Evolutionary conservation across 2,113 vertebrate species (phyloP), one percentile per base, ranked within the genome.

Genomic region (Apodemus speciosus): DNA sequence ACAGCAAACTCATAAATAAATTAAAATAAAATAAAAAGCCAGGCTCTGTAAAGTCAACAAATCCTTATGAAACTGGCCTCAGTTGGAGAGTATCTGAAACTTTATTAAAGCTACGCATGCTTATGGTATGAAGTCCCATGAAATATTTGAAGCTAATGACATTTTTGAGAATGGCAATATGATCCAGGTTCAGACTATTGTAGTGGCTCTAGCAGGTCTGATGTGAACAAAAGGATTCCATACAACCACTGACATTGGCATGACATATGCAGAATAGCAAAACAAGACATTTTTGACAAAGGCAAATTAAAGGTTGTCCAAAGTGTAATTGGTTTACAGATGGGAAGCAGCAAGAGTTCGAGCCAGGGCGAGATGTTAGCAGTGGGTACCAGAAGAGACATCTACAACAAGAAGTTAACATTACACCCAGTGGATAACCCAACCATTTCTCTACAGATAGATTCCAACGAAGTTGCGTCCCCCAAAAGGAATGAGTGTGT

Each of bases 101-200:
- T 99, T 99, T 97, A 99, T 99, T 98, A 99, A 99, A 98, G 99
- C 99, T 21, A 99, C 99, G 80, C 98, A 99, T 97, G 94, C 97
- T 51, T 99, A 99, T 11, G 99, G 99, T 71, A 98, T 99, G 97
- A 99, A 99, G 97, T 99, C 99, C 91, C 99, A 98, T 93, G 99
- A 99, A 97, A 99, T 99, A 97, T 99, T 99, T 98, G 99, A 99
- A 98, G 99, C 99, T 97, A 99, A 99, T 90, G 99, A 99, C 98
- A 99, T 99, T 86, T 99, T 99, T 98, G 99, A 99, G 97, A 99
- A 99, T 85, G 99, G 99, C 95, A 99, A 99, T 97, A 98, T 99
- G 99, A 99, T 99, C 89, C 99, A 99, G 97, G 99, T 99, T 83
- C 99, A 99, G 98, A 99, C 99, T 58, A 99, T 99, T 18, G 97